phyloP scores from a whole-genome alignment of 2,888 invertebrate species.

The Pecten maximus region DNA sequence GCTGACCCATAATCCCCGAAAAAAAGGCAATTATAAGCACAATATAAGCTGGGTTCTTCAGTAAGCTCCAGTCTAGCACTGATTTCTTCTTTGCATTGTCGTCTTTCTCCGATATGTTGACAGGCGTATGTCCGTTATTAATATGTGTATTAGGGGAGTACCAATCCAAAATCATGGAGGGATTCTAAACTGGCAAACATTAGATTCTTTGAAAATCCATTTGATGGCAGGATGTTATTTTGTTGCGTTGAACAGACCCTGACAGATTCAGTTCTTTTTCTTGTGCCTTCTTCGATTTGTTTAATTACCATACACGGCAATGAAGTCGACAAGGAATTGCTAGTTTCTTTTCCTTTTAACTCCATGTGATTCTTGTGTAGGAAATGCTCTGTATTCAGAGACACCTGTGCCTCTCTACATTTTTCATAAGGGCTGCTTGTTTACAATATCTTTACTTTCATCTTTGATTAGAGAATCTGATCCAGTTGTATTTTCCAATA shows the following conservation, averaged over 20 bases:
- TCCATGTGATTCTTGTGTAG: background rate
- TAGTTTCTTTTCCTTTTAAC: no score
- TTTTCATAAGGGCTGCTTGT: background rate
- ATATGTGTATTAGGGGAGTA: no score
- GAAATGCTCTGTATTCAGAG: background rate
- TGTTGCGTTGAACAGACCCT: no score
- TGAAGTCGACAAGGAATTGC: background rate
- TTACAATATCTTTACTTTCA: background rate
- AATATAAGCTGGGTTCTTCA: conserved; percentile 24
- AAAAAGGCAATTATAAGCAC: conserved; percentile 30
- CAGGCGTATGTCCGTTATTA: background rate
- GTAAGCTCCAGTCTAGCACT: conserved; percentile 13
- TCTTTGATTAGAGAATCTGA: background rate
- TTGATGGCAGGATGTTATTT: no score
- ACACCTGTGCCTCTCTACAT: background rate
- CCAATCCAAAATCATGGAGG: no score
- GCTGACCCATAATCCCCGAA: conserved; percentile 40
- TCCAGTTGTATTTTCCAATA: background rate
- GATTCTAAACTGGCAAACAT: no score
- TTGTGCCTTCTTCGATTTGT: background rate
- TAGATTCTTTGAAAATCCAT: no score
- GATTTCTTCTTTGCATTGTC: background rate
- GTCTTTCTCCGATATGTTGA: background rate
- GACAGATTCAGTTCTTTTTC: background rate
- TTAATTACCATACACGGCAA: background rate